Base-by-base conservation (phyloP, 2,888 invertebrate species). In the Cotesia congregata region DNA sequence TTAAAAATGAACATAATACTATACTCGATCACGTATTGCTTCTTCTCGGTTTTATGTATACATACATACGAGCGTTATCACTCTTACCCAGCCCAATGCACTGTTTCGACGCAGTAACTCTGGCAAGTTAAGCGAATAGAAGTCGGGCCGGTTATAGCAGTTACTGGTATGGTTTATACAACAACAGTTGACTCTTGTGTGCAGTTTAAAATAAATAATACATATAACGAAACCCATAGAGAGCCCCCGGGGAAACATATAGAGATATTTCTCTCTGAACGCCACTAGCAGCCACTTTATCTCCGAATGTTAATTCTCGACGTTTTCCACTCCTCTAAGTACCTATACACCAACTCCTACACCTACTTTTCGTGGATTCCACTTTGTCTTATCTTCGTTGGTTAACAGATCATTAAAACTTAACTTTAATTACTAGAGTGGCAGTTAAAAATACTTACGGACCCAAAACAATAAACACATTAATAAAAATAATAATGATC, bases 81-180 rank as follows among this genome's bases (percentile, higher is more conserved):
- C 30, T 73, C 38, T 73, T 64, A 68, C 64, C 74, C 78, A 75
- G 74, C 64, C 70, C 75, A 74, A 75, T 76, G 76, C 69, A 74
- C 77, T 76, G 60, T 67, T 59, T 71, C 59, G 15, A 20, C 75
- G 76, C 68, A 74, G 72, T 77, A 75, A 77, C 79, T 79, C 75
- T 70, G 20, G 72, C 41, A 67, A 75, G 41, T 73, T 30, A 30
- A 30, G 30, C 30, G 30, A 30, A 30, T 30, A 30, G 30, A 30
- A 30, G 30, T 75, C 77, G 73, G 77, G 73, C 65, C 7, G 12
- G 65, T 65, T 30, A 50, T 30, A 50, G 3, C 50, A 7, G 12
- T 12, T 50, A 50, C 12, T 12, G 50, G 7, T 50, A 50, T 50
- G 50, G 50, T 50, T 4, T 50, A 12, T 50, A 50, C 9, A 4